Evolutionary conservation across 2,888 invertebrate genomes (phyloP), one percentile per base, ranked within the genome.

Genomic region (Lypha dubia): DNA sequence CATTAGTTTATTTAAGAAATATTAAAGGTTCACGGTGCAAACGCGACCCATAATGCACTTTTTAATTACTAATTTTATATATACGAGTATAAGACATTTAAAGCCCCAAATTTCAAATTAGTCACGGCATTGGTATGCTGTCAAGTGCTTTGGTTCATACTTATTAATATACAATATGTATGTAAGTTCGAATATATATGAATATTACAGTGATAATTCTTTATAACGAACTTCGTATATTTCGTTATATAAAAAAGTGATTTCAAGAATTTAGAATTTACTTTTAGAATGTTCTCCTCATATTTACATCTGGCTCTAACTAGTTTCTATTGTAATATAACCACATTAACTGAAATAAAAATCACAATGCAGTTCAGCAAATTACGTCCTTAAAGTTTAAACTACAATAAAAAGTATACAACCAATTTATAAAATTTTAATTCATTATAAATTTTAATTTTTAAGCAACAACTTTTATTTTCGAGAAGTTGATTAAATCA

Each of bases 81-180:
- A 60, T 41, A 41, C 44, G 6, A n/a, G n/a, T n/a, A n/a, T n/a
- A n/a, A 22, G 15, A 51, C 20, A 51, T 44, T 51, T 38, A 24
- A 17, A 46, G 20, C 20, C 32, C 38, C 13, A 17, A 58, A 49
- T 68, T 68, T 68, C 56, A 17, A 62, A 81, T 68, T 68, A 63
- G 74, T 68, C 68, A 81, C 28, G 51, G 13, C 80, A 44, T 68
- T 68, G 75, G 46, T 53, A 81, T 75, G 60, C 35, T 20, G 13
- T 44, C 44, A 35, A 32, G 35, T 24, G 53, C 56, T 65, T 62
- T 20, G 38, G 8, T 41, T 9, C 35, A 32, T 24, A 20, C 5
- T 17, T 3, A 56, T 17, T 28, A 6, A 15, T 2, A n/a, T 60
- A 60, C 22, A n/a, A n/a, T n/a, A n/a, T n/a, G 11, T 60, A n/a